Percentiles rank a stretch among this genome's conserved stretches.
Conservation (phyloP, 2,797 vertebrate species). For the Xiphorhynchus erythropygius region DNA sequence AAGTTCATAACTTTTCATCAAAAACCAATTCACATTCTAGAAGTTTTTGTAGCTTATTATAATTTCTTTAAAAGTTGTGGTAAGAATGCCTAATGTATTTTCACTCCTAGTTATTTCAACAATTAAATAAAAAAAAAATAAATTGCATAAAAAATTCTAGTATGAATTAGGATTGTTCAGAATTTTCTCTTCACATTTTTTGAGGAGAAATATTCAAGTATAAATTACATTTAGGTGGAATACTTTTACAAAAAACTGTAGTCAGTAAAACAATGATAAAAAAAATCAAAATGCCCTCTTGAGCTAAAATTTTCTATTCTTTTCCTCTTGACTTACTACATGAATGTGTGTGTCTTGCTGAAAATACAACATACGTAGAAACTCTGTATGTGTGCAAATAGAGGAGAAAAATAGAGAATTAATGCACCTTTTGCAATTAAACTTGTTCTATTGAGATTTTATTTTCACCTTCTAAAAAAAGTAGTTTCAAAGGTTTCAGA, state of each 20-base stretch:
- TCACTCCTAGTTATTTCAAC: neutral
- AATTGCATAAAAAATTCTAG: neutral
- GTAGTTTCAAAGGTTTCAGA: neutral
- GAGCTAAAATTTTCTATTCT: neutral
- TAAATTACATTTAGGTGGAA: neutral
- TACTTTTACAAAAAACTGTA: neutral
- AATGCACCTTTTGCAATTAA: neutral
- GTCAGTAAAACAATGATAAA: neutral
- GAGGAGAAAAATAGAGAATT: neutral
- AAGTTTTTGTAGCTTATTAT: neutral
- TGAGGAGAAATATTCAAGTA: neutral
- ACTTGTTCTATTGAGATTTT: neutral
- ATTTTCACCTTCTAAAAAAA: neutral
- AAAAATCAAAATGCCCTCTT: neutral
- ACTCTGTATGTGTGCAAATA: neutral
- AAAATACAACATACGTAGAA: neutral
- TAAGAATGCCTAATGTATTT: neutral
- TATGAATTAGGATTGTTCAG: neutral
- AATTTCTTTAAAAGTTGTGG: neutral
- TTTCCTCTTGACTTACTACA: neutral
- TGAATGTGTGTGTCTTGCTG: neutral
- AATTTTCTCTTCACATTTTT: neutral
- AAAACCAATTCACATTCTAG: neutral
- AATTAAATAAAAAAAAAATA: neutral
- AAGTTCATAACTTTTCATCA: neutral